Evolutionary conservation across 2,888 invertebrate genomes (phyloP).

Genomic region (Peribatodes rhomboidaria): DNA sequence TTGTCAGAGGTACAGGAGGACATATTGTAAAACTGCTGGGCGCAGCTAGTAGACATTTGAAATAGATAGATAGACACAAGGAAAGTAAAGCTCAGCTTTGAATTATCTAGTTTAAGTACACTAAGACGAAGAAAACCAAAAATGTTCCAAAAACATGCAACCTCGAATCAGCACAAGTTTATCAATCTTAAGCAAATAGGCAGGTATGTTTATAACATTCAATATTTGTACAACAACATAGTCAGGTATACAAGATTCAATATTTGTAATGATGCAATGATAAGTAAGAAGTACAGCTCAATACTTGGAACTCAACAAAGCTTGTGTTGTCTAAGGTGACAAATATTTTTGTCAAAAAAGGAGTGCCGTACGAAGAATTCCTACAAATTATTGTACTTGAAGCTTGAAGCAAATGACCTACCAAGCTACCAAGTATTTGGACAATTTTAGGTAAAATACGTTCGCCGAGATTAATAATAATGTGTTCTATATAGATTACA

Average conservation of each 20-base stretch:
- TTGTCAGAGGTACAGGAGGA: too few relatives aligned
- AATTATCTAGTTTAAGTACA: too few relatives aligned
- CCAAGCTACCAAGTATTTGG: not conserved
- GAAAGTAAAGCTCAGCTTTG: too few relatives aligned
- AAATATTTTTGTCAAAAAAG: not conserved
- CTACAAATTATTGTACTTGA: not conserved
- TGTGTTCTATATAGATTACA: too few relatives aligned
- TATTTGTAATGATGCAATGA: conserved; percentile 23
- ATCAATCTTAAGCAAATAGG: conserved; percentile 1
- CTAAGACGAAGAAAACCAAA: too few relatives aligned
- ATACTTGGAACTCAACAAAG: not conserved
- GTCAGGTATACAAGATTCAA: conserved; percentile 7
- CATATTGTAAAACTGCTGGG: too few relatives aligned
- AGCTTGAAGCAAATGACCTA: not conserved
- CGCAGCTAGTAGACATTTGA: too few relatives aligned
- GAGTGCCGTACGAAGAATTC: not conserved
- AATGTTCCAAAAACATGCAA: too few relatives aligned
- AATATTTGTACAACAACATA: conserved; percentile 19
- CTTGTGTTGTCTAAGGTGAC: not conserved
- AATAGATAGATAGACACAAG: too few relatives aligned
- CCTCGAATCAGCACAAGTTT: too few relatives aligned
- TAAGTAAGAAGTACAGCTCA: not conserved
- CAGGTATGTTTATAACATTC: not conserved
- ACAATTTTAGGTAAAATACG: not conserved
- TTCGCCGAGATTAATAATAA: too few relatives aligned